Percentiles rank a stretch among this genome's conserved stretches.
phyloP scores from a whole-genome alignment of 1,140 invertebrate species.

The Chlorops oryzae region DNA sequence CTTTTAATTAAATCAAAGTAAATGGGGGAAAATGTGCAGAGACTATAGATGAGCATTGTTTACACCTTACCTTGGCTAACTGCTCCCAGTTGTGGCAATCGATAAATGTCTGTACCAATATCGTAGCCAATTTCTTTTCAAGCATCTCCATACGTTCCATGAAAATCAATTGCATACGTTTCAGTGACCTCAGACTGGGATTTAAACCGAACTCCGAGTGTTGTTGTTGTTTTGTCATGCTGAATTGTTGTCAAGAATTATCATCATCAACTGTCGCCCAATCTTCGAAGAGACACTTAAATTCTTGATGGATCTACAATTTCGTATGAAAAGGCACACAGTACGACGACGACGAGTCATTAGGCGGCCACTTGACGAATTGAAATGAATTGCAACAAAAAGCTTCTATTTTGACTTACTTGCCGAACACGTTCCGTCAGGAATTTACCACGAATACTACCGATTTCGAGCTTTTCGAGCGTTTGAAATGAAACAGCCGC shows the following conservation, averaged over 20 bases:
- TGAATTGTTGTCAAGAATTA: slow-evolving; percentile 47
- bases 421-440: slow-evolving; percentile 50
- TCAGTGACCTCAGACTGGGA: slow-evolving; percentile 53
- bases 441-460: slow-evolving; percentile 63
- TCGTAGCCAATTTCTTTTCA: slow-evolving; percentile 65
- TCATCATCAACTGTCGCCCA: slow-evolving; percentile 58
- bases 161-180: slow-evolving; percentile 55
- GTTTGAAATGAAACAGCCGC: slow-evolving; percentile 71
- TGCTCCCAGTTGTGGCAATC: slow-evolving; percentile 65
- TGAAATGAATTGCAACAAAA: not conserved
- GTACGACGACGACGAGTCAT: too few relatives aligned
- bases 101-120: slow-evolving; percentile 64
- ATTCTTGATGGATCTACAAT: slow-evolving; percentile 51
- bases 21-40: too few relatives aligned
- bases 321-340: too few relatives aligned
- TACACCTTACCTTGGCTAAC: slow-evolving; percentile 52
- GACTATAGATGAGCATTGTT: too few relatives aligned
- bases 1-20: too few relatives aligned
- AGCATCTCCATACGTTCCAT: slow-evolving; percentile 53
- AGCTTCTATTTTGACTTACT: slow-evolving; percentile 49
- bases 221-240: slow-evolving; percentile 25
- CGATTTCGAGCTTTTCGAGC: slow-evolving; percentile 75
- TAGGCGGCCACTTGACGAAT: too few relatives aligned
- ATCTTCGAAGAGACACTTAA: slow-evolving; percentile 60
- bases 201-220: not conserved